A percentile compares a stretch with the other conserved stretches of the same genome.
Evolutionary conservation across 2,113 vertebrate species (phyloP).

Genomic region (Heteronetta atricapilla): DNA sequence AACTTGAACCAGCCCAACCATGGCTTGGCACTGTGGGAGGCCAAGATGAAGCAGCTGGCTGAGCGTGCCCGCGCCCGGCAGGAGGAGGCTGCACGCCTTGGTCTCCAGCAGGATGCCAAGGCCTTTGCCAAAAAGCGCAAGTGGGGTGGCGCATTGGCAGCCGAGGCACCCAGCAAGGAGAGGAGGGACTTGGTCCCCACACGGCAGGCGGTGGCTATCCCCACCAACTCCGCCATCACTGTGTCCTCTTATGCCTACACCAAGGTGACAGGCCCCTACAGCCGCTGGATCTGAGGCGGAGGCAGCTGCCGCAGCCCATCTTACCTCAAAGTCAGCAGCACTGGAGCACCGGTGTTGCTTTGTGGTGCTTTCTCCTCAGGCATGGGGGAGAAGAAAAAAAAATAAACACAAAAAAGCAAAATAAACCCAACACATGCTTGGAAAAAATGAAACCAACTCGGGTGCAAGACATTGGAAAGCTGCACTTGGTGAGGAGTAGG

Average conservation of each 20-base stretch:
- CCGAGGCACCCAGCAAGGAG: conserved; percentile 79
- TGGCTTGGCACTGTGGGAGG: conserved; percentile 95
- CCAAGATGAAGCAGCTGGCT: conserved; percentile 96
- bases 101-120: conserved; percentile 91
- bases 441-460: conserved; percentile 53
- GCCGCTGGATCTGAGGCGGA: conserved; percentile 88
- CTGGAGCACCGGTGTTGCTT: conserved; percentile 66
- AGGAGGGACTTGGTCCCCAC: conserved; percentile 83
- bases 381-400: conserved; percentile 70
- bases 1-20: conserved; percentile 98
- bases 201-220: conserved; percentile 85
- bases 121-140: conserved; percentile 93
- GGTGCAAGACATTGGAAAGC: conserved; percentile 59
- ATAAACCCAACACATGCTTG: not conserved
- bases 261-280: conserved; percentile 97
- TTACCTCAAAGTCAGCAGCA: conserved; percentile 81
- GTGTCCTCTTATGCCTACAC: conserved; percentile 97
- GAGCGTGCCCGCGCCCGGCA: conserved; percentile 88
- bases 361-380: conserved; percentile 82
- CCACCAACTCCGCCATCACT: conserved; percentile 92
- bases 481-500: conserved; percentile 58
- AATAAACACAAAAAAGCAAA: not conserved
- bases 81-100: conserved; percentile 91
- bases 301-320: conserved; percentile 49
- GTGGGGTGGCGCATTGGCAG: conserved; percentile 79